Evolutionary conservation across 2,888 invertebrate genomes (phyloP).

Genomic region (Palloptera scutellata): DNA sequence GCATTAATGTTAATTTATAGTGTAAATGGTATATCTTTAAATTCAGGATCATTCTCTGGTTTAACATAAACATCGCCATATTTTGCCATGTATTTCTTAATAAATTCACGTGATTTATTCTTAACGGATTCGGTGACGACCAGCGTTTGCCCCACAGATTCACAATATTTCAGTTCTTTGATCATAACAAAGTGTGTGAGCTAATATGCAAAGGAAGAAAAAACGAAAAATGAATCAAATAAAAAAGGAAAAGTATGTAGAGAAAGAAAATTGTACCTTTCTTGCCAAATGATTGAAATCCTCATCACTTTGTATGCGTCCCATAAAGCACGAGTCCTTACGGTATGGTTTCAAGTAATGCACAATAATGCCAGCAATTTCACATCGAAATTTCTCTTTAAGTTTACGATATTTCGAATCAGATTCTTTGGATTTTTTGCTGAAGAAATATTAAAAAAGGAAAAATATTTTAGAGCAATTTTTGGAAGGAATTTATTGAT

Average conservation of each 20-base stretch:
- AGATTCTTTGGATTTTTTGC: conserved; percentile 46
- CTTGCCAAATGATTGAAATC: conserved; percentile 95
- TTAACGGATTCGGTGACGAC: conserved; percentile 72
- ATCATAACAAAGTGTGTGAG: conserved; percentile 94
- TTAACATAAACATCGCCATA: conserved; percentile 74
- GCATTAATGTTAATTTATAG: conserved; percentile 28
- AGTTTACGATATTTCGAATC: conserved; percentile 74
- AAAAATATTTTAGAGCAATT: conserved; percentile 4
- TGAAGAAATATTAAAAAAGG: conserved; percentile 12
- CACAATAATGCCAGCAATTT: conserved; percentile 83
- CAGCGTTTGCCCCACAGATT: conserved; percentile 66
- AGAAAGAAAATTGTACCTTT: conserved; percentile 81
- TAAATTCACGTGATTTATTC: conserved; percentile 93
- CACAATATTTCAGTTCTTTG: conserved; percentile 92
- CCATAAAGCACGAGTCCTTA: conserved; percentile 83
- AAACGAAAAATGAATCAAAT: conserved; percentile 24
- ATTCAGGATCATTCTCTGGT: conserved; percentile 54
- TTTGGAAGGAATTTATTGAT: neutral
- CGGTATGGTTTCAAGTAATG: conserved; percentile 88
- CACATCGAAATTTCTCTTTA: conserved; percentile 85
- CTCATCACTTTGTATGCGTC: conserved; percentile 85
- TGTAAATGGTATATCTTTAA: conserved; percentile 51
- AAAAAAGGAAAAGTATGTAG: neutral
- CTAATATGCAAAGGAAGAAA: conserved; percentile 66
- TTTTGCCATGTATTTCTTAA: conserved; percentile 95